A percentile compares a stretch with the other conserved stretches of the same genome.
phyloP scores from a whole-genome alignment of 2,888 invertebrate genomes.

The Doris montereyensis region DNA sequence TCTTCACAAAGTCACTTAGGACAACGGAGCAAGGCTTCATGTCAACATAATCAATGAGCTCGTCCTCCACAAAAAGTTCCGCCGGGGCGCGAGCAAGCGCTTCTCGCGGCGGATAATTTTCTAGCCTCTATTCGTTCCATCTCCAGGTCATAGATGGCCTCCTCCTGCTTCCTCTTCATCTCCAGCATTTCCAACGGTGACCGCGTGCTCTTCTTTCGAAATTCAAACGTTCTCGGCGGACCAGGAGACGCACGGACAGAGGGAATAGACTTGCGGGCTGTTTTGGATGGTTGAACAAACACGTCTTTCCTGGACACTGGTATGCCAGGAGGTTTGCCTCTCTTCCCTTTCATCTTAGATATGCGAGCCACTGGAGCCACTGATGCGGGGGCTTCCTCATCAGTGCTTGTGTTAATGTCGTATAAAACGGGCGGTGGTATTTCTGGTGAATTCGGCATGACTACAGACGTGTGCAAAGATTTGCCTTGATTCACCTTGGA shows the following conservation, averaged over 20 bases:
- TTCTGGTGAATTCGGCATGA: too few species aligned
- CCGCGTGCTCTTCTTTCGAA: slow-evolving; percentile 60
- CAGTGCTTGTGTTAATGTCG: too few species aligned
- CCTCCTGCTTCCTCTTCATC: slow-evolving; percentile 59
- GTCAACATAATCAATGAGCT: not conserved
- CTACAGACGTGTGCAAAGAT: too few species aligned
- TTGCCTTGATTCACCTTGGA: too few species aligned
- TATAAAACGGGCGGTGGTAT: too few species aligned
- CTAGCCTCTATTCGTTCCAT: slow-evolving; percentile 52
- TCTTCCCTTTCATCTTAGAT: slow-evolving; percentile 32
- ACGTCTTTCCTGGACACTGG: slow-evolving; percentile 37
- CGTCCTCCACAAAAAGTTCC: not conserved
- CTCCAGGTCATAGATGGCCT: slow-evolving; percentile 57
- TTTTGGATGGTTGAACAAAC: slow-evolving; percentile 1
- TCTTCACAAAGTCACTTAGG: slow-evolving; percentile 60
- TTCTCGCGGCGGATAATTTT: slow-evolving; percentile 27
- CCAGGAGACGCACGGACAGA: not conserved
- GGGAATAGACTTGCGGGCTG: not conserved
- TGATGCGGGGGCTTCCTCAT: too few species aligned
- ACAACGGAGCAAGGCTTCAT: slow-evolving; percentile 56
- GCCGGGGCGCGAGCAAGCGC: slow-evolving; percentile 22
- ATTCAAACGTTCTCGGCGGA: slow-evolving; percentile 47
- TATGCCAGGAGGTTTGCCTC: slow-evolving; percentile 34
- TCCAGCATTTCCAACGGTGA: slow-evolving; percentile 65
- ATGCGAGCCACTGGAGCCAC: not conserved